phyloP scores from a whole-genome alignment of 2,797 vertebrate genomes.

The Schizopygopsis pylzovi region DNA sequence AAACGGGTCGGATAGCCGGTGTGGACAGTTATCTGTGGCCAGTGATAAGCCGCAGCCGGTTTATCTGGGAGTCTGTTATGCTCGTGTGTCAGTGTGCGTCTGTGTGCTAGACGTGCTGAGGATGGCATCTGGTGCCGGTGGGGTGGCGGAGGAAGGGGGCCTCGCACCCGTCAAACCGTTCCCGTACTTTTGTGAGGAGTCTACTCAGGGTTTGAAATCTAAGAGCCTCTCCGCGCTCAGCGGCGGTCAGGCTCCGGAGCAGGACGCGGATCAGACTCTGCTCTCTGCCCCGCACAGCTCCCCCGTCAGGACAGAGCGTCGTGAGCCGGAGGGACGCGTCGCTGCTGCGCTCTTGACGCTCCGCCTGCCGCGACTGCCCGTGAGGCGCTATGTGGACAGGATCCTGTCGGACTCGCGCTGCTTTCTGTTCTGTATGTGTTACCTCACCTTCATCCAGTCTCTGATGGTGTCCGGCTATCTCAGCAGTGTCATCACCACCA shows the following conservation, averaged over 20 bases:
- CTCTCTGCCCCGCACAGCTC: conserved; percentile 46
- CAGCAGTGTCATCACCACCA: conserved; percentile 98
- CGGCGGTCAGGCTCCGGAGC: conserved; percentile 63
- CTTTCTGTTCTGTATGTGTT: conserved; percentile 96
- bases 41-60: background rate
- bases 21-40: background rate
- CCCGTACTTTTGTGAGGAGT: conserved; percentile 71
- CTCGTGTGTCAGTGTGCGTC: background rate
- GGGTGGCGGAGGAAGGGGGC: conserved; percentile 69
- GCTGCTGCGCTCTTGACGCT: conserved; percentile 64
- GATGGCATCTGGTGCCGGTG: conserved; percentile 74
- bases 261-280: conserved; percentile 31
- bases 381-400: conserved; percentile 76
- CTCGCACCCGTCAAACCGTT: conserved; percentile 66
- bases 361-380: conserved; percentile 69
- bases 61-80: conserved; percentile 12
- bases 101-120: background rate
- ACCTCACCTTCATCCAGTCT: conserved; percentile 97
- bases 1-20: conserved; percentile 20
- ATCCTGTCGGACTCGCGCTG: conserved; percentile 90
- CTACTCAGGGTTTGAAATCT: conserved; percentile 71
- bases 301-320: conserved; percentile 54
- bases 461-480: conserved; percentile 98
- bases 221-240: conserved; percentile 82
- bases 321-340: conserved; percentile 29